Conservation (phyloP, 2,888 invertebrate species). For the Ochropleura leucogaster region DNA sequence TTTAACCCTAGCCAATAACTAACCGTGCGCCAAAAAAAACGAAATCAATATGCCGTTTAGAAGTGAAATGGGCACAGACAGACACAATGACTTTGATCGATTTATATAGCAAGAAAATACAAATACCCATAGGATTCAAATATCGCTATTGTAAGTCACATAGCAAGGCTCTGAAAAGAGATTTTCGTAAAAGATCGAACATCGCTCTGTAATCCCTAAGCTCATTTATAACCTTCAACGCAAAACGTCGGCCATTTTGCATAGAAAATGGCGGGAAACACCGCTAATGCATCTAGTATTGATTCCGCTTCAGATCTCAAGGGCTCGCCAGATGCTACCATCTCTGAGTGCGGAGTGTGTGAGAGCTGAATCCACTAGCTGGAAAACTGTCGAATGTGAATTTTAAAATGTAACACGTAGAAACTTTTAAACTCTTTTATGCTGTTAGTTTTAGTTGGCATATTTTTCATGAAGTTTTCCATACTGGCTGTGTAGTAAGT, state of each 20-base stretch:
- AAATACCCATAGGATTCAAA: not conserved
- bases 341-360: constrained; percentile 12
- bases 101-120: no score
- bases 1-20: no score
- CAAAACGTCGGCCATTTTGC: constrained; percentile 14
- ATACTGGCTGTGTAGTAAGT: not conserved
- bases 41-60: no score
- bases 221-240: constrained; percentile 14
- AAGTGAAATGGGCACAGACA: no score
- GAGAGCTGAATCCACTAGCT: constrained; percentile 26
- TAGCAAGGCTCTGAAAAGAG: not conserved
- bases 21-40: no score
- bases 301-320: constrained; percentile 34
- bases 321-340: constrained; percentile 21
- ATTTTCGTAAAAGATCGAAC: not conserved
- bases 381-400: constrained; percentile 11
- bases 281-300: constrained; percentile 49
- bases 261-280: constrained; percentile 25
- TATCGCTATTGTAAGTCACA: not conserved
- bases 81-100: no score
- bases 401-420: constrained; percentile 4
- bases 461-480: not conserved
- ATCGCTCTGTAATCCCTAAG: not conserved
- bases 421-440: not conserved
- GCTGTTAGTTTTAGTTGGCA: not conserved